phyloP scores from a whole-genome alignment of 2,797 vertebrate genomes.

The Hybognathus amarus region DNA sequence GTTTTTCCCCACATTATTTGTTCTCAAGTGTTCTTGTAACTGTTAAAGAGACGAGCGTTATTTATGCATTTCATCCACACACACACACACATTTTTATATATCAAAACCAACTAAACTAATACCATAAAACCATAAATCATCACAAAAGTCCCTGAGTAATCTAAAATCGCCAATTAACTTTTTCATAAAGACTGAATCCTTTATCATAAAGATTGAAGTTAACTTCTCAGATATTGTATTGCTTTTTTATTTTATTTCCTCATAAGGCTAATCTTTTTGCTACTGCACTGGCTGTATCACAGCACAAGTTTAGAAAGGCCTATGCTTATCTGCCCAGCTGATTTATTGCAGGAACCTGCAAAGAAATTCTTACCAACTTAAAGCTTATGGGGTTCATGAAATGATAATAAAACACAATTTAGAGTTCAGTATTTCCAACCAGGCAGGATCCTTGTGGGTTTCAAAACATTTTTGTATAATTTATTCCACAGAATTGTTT shows the following conservation, averaged over 20 bases:
- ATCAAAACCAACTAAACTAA: no score
- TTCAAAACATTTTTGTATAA: constrained; percentile 43
- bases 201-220: neutral
- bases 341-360: neutral
- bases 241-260: neutral
- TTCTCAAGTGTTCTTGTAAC: no score
- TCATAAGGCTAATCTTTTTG: neutral
- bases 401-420: constrained; percentile 22
- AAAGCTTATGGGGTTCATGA: constrained; percentile 19
- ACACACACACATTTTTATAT: no score
- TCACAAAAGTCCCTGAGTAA: neutral
- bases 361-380: neutral
- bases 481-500: constrained; percentile 42
- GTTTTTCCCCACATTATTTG: neutral
- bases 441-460: constrained; percentile 12
- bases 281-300: neutral
- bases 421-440: constrained; percentile 31
- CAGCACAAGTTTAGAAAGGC: neutral
- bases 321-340: neutral
- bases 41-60: no score
- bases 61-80: no score
- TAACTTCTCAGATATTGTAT: neutral
- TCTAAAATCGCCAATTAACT: neutral
- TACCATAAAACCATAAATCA: neutral
- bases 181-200: neutral